Evolutionary conservation across 2,888 invertebrate genomes (phyloP), one percentile per base, ranked within the genome.

Genomic region (Tubiluchus corallicola): DNA sequence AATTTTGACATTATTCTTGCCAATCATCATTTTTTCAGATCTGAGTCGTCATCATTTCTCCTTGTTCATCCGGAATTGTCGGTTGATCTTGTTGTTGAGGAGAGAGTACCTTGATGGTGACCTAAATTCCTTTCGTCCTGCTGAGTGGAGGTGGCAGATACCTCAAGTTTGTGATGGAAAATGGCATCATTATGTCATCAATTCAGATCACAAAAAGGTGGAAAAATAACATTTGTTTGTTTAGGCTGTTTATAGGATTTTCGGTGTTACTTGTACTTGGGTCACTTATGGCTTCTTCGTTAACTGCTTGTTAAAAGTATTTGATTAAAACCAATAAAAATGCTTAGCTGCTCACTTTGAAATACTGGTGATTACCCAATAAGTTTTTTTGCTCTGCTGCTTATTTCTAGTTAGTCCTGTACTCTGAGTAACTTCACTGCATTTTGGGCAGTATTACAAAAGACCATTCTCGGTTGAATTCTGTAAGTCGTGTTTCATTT

Each of bases 1-100:
- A 9, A 39, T 39, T 9, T 9, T 39, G 9, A 15, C 9, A 15
- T 15, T 13, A 15, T 15, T 9, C 9, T 9, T 5, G 16, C 16
- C 5, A 17, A n/a, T 5, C 9, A 2, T 9, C 43, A 13, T 2
- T 29, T 17, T 48, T 57, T 2, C 69, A 88, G 88, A 87, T 69
- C 92, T 94, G 90, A 96, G 92, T 70, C 79, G 98, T 2, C 96
- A 98, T 68, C 98, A 98, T 69, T 94, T 92, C 70, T 87, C 94
- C 2, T 68, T 94, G 54, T 96, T 94, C 70, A 80, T 98, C 2
- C 78, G 96, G 53, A 96, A 96, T 69, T 96, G 96, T 63, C 81
- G 92, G 3, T 72, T 98, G 55, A 92, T 98, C 57, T 72, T 98
- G 52, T 71, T 98, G 53, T 70, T 98, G 56, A 67, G 81, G 39